Evolutionary conservation across 37 sponge, comb jelly and placozoan genomes (phyloP).

Genomic region (Agelas oroides): DNA sequence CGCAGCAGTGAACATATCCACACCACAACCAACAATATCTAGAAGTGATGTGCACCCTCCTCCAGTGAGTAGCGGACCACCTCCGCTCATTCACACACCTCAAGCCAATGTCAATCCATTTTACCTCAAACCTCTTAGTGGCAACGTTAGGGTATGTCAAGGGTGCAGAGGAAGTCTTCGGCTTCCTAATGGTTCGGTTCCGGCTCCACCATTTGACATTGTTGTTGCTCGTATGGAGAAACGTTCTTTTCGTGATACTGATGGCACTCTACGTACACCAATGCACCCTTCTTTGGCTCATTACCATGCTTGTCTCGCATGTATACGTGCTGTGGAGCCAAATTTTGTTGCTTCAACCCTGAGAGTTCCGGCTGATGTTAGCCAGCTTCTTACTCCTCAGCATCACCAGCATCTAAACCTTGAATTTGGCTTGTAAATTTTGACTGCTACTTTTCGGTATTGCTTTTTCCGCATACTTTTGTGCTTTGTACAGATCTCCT

Average conservation of each 20-base stretch:
- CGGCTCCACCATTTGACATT: background rate
- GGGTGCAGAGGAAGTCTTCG: conserved; percentile 20
- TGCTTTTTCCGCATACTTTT: too few species aligned
- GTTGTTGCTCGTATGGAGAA: background rate
- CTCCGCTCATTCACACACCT: too few species aligned
- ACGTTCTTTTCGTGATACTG: background rate
- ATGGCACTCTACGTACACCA: background rate
- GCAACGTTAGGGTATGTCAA: conserved; percentile 42
- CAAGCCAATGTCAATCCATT: background rate
- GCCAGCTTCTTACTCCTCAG: too few species aligned
- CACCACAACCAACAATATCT: background rate
- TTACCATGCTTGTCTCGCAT: too few species aligned
- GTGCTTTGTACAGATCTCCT: too few species aligned
- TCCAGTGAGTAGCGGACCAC: too few species aligned
- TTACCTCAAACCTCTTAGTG: background rate
- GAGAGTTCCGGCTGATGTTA: too few species aligned
- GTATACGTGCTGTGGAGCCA: conserved; percentile 9
- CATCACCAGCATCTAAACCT: too few species aligned
- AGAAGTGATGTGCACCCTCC: too few species aligned
- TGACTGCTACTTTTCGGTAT: too few species aligned
- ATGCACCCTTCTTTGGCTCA: background rate
- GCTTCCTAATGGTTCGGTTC: background rate
- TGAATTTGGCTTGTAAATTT: too few species aligned
- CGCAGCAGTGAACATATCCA: background rate
- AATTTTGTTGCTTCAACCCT: background rate